Evolutionary conservation across 1,140 invertebrate genomes (phyloP).

Genomic region (Magallana ariakensis): DNA sequence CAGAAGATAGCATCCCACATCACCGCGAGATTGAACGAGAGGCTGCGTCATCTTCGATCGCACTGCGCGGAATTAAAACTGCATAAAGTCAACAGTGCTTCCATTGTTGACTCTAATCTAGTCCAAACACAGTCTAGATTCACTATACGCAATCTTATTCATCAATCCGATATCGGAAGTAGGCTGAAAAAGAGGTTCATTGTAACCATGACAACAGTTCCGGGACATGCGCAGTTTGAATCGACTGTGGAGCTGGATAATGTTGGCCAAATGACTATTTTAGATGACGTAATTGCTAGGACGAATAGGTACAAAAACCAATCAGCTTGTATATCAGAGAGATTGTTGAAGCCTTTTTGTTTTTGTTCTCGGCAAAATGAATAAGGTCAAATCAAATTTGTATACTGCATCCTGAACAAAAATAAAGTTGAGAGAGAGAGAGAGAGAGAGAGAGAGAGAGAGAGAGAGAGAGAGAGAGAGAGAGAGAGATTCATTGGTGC

Average conservation of each 20-base stretch:
- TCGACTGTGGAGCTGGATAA: slow-evolving; percentile 59
- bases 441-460: slow-evolving; percentile 2
- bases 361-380: background rate
- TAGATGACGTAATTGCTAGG: slow-evolving; percentile 74
- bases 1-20: slow-evolving; percentile 37
- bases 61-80: slow-evolving; percentile 50
- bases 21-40: slow-evolving; percentile 51
- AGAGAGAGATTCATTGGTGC: too few species aligned
- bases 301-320: slow-evolving; percentile 75
- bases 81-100: slow-evolving; percentile 50
- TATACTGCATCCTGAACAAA: too few species aligned
- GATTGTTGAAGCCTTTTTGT: slow-evolving; percentile 13
- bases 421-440: too few species aligned
- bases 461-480: background rate
- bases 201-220: slow-evolving; percentile 70
- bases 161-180: slow-evolving; percentile 56
- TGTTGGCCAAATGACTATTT: slow-evolving; percentile 54
- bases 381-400: too few species aligned
- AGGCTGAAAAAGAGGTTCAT: slow-evolving; percentile 54
- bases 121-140: slow-evolving; percentile 56
- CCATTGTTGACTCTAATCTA: slow-evolving; percentile 42
- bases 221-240: slow-evolving; percentile 75
- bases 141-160: slow-evolving; percentile 47
- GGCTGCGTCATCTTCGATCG: slow-evolving; percentile 40
- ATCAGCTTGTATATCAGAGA: slow-evolving; percentile 69